phyloP scores from a whole-genome alignment of 2,113 vertebrate genomes.

The Cygnus atratus region DNA sequence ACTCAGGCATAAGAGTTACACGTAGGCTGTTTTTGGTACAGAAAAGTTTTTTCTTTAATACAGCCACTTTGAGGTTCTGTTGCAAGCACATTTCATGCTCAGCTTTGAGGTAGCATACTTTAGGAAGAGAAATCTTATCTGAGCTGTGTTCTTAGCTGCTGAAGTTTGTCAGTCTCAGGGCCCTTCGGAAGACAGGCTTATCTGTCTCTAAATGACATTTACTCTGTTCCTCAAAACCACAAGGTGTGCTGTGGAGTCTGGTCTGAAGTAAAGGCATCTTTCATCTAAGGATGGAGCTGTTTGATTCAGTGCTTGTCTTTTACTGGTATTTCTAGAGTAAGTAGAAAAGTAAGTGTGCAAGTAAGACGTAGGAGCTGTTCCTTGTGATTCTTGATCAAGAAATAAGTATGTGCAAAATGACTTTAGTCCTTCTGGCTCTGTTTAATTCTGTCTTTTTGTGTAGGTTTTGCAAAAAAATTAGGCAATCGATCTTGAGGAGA shows the following conservation, averaged over 20 bases:
- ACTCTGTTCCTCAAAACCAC: background rate
- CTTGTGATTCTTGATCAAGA: background rate
- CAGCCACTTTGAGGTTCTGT: background rate
- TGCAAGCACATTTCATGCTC: background rate
- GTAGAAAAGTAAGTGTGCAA: background rate
- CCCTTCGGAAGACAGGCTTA: background rate
- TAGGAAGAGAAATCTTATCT: background rate
- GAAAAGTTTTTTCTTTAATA: background rate
- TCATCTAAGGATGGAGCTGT: background rate
- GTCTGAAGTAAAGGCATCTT: slow-evolving; percentile 6
- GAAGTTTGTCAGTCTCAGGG: background rate
- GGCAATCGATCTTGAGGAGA: background rate
- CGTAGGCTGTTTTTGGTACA: background rate
- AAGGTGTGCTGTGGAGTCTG: background rate
- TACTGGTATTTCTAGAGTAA: background rate
- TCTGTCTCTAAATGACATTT: background rate
- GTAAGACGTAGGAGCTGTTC: background rate
- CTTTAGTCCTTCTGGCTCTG: background rate
- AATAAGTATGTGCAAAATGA: background rate
- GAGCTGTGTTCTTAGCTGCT: background rate
- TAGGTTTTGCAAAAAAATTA: background rate
- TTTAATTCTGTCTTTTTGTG: background rate
- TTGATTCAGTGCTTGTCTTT: slow-evolving; percentile 6
- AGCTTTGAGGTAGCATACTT: background rate
- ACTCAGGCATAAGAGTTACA: background rate